Base-by-base conservation (phyloP, 2,113 vertebrate species). In the Pipra filicauda region DNA sequence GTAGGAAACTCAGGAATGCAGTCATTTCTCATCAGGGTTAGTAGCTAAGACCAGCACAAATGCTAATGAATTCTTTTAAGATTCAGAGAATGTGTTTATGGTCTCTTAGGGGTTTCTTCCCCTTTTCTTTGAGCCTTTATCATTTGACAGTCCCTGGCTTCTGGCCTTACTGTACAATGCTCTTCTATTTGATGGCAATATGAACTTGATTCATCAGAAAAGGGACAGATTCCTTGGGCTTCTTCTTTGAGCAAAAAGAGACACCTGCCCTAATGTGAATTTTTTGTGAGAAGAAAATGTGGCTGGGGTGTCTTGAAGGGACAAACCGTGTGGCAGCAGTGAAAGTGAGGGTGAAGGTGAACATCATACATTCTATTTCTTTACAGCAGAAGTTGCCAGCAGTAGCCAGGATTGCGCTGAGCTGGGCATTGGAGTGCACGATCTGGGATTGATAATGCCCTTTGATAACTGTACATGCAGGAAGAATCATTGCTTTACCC, bases 31-130 rank as follows among this genome's bases (percentile, higher is more conserved):
- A 48, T 74, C 90, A 78, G 93, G 33, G 7, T 80, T 84, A 69
- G 66, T 94, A 93, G 22, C 80, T 35, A 89, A 95, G 77, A 85
- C 49, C 20, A 39, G 13, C 13, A 41, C 85, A 93, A 95, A 84
- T 88, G 76, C 65, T 95, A 89, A 94, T 71, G 81, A 37, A 73
- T 97, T 59, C 18, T 92, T 90, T 70, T n/a, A 84, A 51, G 46
- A 48, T 52, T 80, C 18, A 75, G 69, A 69, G 41, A 11, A 28
- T 41, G 43, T 58, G 5, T 69, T 89, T 44, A n/a, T 62, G 24
- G 49, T 85, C 41, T 90, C 16, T 69, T 39, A 82, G 61, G 90
- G 30, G 8, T 74, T 43, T 65, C 23, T 83, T 44, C 19, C 21
- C 6, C 31, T 79, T 75, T 64, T 59, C 44, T 84, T 59, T 76